These are phyloP conservation scores for Subacronicta megacephala DNA, from an alignment of 2,888 invertebrate genomes.

Conservation along the genomic window DNA sequence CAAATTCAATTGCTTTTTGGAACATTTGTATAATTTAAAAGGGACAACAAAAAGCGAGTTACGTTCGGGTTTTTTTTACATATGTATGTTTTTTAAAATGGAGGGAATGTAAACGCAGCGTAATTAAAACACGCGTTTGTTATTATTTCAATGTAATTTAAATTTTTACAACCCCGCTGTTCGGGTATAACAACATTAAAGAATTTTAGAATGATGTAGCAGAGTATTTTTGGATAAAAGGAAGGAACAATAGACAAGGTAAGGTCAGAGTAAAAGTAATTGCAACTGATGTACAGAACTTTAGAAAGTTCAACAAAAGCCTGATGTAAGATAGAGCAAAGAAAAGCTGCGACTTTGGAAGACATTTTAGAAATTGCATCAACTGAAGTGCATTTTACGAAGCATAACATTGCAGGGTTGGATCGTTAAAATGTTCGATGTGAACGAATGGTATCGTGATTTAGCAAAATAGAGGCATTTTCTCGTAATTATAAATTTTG, in stretches of 20 bases:
- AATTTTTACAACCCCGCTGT: not conserved
- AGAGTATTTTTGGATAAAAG: constrained; percentile 17
- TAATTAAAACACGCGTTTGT: constrained; percentile 17
- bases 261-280: constrained; percentile 31
- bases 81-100: constrained; percentile 7
- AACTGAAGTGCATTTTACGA: constrained; percentile 48
- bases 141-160: constrained; percentile 16
- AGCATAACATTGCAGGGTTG: not conserved
- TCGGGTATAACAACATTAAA: not conserved
- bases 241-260: constrained; percentile 20
- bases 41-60: constrained; percentile 18
- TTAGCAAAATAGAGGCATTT: not conserved
- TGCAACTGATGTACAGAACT: constrained; percentile 39
- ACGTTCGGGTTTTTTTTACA: constrained; percentile 7
- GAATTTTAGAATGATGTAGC: constrained; percentile 4
- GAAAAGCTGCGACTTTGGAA: constrained; percentile 19
- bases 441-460: not conserved
- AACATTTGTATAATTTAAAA: constrained; percentile 29
- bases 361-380: constrained; percentile 58
- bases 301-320: constrained; percentile 46
- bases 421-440: constrained; percentile 1
- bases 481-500: not conserved
- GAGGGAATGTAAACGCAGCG: constrained; percentile 8
- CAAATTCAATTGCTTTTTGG: constrained; percentile 43
- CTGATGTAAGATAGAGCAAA: constrained; percentile 48